Evolutionary conservation across 2,888 invertebrate species (phyloP).

Genomic region (Patella caerulea): DNA sequence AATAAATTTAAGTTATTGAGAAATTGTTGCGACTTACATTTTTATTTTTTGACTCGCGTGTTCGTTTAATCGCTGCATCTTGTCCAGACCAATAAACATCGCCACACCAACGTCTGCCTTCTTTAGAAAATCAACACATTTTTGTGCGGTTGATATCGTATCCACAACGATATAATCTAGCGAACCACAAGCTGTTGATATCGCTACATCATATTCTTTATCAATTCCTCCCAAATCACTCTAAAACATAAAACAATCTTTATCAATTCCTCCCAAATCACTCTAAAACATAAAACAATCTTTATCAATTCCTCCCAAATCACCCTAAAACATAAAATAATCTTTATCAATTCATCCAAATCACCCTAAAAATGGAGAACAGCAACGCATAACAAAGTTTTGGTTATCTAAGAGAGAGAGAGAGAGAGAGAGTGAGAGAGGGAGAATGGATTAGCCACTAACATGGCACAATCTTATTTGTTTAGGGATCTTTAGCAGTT

Average conservation of each 20-base stretch:
- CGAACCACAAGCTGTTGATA: slow-evolving; percentile 90
- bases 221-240: slow-evolving; percentile 97
- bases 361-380: not conserved
- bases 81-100: slow-evolving; percentile 91
- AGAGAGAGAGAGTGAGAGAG: not conserved
- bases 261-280: not conserved
- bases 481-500: too few species aligned
- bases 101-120: slow-evolving; percentile 84
- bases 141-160: slow-evolving; percentile 85
- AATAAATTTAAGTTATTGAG: too few species aligned
- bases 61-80: slow-evolving; percentile 72
- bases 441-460: not conserved
- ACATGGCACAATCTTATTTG: not conserved
- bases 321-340: too few species aligned
- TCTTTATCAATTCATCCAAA: not conserved
- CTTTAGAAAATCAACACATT: slow-evolving; percentile 87
- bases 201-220: slow-evolving; percentile 91
- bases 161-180: slow-evolving; percentile 95
- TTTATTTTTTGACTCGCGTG: slow-evolving; percentile 61
- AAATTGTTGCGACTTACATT: slow-evolving; percentile 51
- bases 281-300: too few species aligned
- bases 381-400: not conserved
- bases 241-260: slow-evolving; percentile 72
- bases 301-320: too few species aligned
- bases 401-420: not conserved